Percentiles rank a stretch among this genome's conserved stretches.
These are phyloP conservation scores for Epistrophe grossulariae DNA, from an alignment of 2,888 invertebrate genomes.

Conservation along the genomic window DNA sequence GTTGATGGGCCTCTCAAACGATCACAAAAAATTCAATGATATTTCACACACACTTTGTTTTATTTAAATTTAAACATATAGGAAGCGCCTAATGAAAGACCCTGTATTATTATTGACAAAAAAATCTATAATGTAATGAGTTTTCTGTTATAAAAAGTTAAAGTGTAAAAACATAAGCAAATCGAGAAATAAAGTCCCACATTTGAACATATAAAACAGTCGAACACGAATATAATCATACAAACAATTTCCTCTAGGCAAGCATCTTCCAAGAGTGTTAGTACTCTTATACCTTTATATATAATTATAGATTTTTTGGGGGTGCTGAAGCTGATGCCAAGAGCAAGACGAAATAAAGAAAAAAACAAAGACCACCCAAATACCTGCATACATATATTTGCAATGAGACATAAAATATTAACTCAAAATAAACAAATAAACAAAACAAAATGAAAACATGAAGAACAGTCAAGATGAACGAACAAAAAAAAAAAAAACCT, in stretches of 20 bases:
- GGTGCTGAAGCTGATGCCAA: background rate
- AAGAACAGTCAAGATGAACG: conserved; percentile 1
- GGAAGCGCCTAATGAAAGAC: too few relatives aligned
- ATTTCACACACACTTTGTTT: too few relatives aligned
- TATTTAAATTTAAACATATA: too few relatives aligned
- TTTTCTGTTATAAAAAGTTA: too few relatives aligned
- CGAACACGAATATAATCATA: background rate
- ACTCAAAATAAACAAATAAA: conserved; percentile 70
- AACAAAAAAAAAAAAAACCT: too few relatives aligned
- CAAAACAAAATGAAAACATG: conserved; percentile 21
- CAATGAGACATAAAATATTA: conserved; percentile 71
- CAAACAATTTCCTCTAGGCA: background rate
- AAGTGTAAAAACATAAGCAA: too few relatives aligned
- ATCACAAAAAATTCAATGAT: too few relatives aligned
- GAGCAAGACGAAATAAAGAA: conserved; percentile 1
- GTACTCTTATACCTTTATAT: background rate
- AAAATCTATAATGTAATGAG: too few relatives aligned
- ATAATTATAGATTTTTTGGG: background rate
- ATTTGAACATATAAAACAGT: background rate
- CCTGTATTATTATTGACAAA: too few relatives aligned
- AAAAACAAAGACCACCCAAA: conserved; percentile 52
- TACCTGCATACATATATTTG: background rate
- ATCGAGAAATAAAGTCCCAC: too few relatives aligned
- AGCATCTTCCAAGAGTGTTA: background rate
- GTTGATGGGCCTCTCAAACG: too few relatives aligned